These are phyloP conservation scores for Hemibagrus guttatus DNA, from an alignment of 2,797 vertebrate species.

Conservation along the genomic window DNA sequence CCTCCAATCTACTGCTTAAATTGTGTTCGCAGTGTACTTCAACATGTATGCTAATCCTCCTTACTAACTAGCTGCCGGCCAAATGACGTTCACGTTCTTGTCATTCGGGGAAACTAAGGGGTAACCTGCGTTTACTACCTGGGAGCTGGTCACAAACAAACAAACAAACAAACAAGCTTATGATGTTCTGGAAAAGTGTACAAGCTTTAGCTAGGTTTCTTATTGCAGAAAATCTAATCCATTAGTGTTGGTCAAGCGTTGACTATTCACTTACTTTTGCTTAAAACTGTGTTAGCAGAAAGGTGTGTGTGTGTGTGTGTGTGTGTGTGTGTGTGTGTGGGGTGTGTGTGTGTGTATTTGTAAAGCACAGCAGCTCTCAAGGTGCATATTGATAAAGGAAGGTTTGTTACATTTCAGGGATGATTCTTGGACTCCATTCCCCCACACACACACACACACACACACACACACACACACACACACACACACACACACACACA, in stretches of 20 bases:
- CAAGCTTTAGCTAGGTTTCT: background rate
- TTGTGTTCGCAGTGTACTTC: background rate
- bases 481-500: background rate
- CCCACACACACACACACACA: background rate
- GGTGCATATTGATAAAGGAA: constrained; percentile 64
- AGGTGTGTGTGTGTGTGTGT: constrained; percentile 31
- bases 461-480: background rate
- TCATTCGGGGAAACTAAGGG: background rate
- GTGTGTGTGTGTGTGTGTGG: constrained; percentile 47
- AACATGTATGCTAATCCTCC: background rate
- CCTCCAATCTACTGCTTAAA: background rate
- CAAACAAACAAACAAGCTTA: background rate
- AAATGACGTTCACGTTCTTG: background rate
- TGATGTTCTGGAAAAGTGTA: background rate
- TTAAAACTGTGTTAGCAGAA: background rate
- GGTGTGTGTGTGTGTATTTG: constrained; percentile 56
- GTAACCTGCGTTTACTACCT: background rate
- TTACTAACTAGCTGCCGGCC: background rate
- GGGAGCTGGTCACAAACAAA: background rate
- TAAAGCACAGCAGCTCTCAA: constrained; percentile 58
- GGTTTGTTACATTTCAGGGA: constrained; percentile 59
- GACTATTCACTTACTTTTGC: background rate
- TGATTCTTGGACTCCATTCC: too few relatives aligned
- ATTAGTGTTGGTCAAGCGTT: background rate
- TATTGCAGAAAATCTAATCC: background rate